These are phyloP conservation scores for Sphenodon punctatus DNA, from an alignment of 2,797 vertebrate species.

Conservation along the genomic window DNA sequence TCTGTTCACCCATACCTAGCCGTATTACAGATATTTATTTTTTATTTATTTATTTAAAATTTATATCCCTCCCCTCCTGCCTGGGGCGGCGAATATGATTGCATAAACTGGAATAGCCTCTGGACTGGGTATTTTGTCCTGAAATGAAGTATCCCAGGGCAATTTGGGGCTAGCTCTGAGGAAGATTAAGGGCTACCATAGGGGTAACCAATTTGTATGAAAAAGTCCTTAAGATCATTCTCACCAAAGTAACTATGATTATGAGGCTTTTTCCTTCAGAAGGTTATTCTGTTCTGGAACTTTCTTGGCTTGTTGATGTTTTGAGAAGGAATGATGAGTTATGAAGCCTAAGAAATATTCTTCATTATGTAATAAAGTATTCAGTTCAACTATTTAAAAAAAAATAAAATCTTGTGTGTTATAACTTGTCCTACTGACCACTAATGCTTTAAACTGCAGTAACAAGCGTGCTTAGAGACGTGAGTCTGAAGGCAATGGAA, in stretches of 20 bases:
- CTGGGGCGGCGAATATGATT: no score
- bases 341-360: not conserved
- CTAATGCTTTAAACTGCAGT: constrained; percentile 14
- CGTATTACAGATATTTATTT: no score
- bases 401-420: constrained; percentile 35
- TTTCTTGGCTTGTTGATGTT: constrained; percentile 9
- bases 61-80: no score
- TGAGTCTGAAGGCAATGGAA: not conserved
- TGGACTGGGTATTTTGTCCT: no score
- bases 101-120: no score
- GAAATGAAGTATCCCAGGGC: no score
- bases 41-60: no score
- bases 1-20: no score
- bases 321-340: not conserved
- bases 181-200: no score
- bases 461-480: not conserved
- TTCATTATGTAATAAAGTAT: constrained; percentile 28
- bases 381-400: constrained; percentile 39
- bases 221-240: not conserved
- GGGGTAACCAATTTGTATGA: no score
- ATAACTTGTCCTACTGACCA: constrained; percentile 30
- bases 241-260: constrained; percentile 15
- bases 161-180: no score
- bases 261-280: not conserved
- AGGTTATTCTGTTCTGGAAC: not conserved